phyloP scores from a whole-genome alignment of 2,113 vertebrate species.

The Columba janthina region DNA sequence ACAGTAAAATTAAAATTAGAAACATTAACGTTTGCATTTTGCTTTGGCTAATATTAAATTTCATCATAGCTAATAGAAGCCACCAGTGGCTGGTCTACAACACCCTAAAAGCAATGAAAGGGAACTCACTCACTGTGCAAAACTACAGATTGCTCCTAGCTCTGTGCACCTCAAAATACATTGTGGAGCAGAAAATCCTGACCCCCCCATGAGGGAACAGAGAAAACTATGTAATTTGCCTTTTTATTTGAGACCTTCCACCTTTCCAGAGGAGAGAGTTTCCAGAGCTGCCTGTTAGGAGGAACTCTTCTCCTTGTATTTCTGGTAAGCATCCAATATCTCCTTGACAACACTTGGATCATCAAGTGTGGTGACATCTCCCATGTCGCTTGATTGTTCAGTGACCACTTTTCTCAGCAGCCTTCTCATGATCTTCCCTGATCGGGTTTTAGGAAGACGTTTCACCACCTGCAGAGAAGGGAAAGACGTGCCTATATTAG shows the following conservation, averaged over 20 bases:
- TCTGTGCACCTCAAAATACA: not conserved
- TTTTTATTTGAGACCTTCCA: not conserved
- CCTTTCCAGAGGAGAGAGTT: not conserved
- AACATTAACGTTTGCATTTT: not conserved
- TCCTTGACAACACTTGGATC: conserved; percentile 85
- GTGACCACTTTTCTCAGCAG: conserved; percentile 84
- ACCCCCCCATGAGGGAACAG: not conserved
- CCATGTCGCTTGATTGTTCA: conserved; percentile 71
- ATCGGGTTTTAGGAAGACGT: conserved; percentile 91
- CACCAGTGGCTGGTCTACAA: not conserved
- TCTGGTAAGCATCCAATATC: conserved; percentile 78
- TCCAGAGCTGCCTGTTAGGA: not conserved
- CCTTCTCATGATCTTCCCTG: conserved; percentile 92
- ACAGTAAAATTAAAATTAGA: not conserved
- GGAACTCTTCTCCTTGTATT: conserved; percentile 61
- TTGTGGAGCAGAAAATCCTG: not conserved
- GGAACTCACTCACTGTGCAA: not conserved
- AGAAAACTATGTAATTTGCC: not conserved
- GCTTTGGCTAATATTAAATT: not conserved
- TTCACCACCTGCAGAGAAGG: conserved; percentile 82
- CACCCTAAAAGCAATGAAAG: not conserved
- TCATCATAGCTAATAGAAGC: not conserved
- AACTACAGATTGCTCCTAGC: not conserved
- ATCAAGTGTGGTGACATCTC: conserved; percentile 89
- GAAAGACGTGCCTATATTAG: not conserved